phyloP scores from a whole-genome alignment of 2,113 vertebrate genomes.

The Madoqua kirkii region DNA sequence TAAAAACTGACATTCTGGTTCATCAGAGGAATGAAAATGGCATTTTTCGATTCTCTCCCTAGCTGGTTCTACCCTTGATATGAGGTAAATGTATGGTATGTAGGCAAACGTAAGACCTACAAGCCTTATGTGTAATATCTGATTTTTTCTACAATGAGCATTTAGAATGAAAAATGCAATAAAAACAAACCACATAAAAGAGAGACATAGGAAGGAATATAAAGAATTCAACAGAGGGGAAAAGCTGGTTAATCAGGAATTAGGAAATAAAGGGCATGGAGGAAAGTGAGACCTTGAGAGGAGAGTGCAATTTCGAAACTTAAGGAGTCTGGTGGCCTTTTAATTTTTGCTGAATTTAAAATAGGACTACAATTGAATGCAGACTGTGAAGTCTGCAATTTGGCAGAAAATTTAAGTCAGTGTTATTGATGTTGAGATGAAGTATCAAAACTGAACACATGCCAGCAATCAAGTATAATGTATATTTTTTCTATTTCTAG shows the following conservation, averaged over 20 bases:
- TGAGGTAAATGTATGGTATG: background rate
- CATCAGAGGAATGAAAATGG: background rate
- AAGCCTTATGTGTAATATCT: background rate
- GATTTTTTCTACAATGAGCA: background rate
- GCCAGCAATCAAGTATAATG: background rate
- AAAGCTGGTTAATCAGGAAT: background rate
- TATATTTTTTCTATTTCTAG: conserved; percentile 36
- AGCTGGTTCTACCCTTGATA: background rate
- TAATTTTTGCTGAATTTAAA: conserved; percentile 17
- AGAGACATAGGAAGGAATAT: background rate
- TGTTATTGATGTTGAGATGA: background rate
- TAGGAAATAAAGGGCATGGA: background rate
- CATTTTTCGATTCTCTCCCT: background rate
- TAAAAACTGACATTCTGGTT: background rate
- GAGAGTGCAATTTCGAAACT: background rate
- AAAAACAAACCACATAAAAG: background rate
- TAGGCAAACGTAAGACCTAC: background rate
- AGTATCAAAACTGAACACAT: conserved; percentile 5
- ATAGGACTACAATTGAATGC: background rate
- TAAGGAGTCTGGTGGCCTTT: background rate
- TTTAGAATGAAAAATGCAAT: background rate
- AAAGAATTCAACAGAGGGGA: background rate
- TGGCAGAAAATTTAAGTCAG: conserved; percentile 26
- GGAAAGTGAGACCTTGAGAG: background rate
- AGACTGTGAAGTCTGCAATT: background rate